Percentiles rank a stretch among this genome's conserved stretches.
Conservation (phyloP, 2,888 invertebrate species). For the Agonopterix arenella region DNA sequence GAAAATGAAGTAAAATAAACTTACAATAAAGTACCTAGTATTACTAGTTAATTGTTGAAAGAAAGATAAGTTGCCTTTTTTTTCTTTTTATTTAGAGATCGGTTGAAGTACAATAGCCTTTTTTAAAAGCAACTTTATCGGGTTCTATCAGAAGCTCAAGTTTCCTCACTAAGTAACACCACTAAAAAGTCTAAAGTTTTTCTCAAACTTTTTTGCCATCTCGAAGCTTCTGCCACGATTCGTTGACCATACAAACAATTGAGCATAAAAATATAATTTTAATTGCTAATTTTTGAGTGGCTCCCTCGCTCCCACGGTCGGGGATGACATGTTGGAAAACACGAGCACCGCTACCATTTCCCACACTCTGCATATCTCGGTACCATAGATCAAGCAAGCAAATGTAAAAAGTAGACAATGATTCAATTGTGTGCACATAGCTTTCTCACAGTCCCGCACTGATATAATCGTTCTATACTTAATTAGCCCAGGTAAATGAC, state of each 20-base stretch:
- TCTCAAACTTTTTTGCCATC: too few species aligned
- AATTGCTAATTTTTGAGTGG: slow-evolving; percentile 40
- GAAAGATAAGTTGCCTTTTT: too few species aligned
- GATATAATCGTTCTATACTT: slow-evolving; percentile 59
- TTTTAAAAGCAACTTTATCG: too few species aligned
- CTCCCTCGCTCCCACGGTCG: slow-evolving; percentile 50
- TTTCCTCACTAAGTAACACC: too few species aligned
- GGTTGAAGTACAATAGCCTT: too few species aligned
- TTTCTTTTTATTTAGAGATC: too few species aligned
- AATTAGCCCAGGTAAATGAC: slow-evolving; percentile 73
- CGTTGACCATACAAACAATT: slow-evolving; percentile 27
- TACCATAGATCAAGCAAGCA: slow-evolving; percentile 70
- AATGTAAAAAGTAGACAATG: slow-evolving; percentile 72
- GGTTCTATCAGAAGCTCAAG: too few species aligned
- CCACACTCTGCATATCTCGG: slow-evolving; percentile 75
- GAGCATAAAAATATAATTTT: slow-evolving; percentile 37
- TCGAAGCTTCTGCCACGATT: not conserved
- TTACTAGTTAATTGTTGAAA: too few species aligned
- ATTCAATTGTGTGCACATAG: slow-evolving; percentile 71
- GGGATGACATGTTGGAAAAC: slow-evolving; percentile 70
- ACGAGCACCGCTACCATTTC: slow-evolving; percentile 49
- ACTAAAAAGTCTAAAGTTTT: too few species aligned
- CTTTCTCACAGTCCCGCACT: slow-evolving; percentile 68
- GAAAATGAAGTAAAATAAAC: too few species aligned
- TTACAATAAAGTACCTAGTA: too few species aligned